Evolutionary conservation across 2,797 vertebrate species (phyloP).

Genomic region (Argyrosomus regius): DNA sequence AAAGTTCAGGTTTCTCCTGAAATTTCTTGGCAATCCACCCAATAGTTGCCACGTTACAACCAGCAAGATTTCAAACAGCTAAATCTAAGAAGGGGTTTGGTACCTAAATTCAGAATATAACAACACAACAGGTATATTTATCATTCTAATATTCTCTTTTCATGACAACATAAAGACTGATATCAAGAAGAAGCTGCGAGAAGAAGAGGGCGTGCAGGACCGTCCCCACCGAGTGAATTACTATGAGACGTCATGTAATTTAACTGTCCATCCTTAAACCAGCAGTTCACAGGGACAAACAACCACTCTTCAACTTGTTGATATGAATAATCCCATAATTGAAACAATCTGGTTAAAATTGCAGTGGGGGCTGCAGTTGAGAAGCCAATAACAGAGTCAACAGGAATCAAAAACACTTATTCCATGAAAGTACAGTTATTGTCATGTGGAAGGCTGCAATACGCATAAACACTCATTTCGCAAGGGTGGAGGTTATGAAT

Average conservation of each 20-base stretch:
- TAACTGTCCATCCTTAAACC: slow-evolving; percentile 65
- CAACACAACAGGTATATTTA: not conserved
- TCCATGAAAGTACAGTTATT: slow-evolving; percentile 82
- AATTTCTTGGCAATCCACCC: not conserved
- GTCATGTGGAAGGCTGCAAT: slow-evolving; percentile 70
- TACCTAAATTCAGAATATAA: not conserved
- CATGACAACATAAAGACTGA: not conserved
- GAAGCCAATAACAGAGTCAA: slow-evolving; percentile 78
- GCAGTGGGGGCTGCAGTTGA: slow-evolving; percentile 66
- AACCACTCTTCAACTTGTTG: slow-evolving; percentile 74
- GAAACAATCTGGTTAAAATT: slow-evolving; percentile 79
- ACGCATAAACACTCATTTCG: slow-evolving; percentile 83
- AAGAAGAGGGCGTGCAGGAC: slow-evolving; percentile 7
- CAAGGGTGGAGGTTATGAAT: slow-evolving; percentile 68
- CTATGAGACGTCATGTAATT: slow-evolving; percentile 57
- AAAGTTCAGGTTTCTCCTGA: not conserved
- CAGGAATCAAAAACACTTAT: slow-evolving; percentile 82
- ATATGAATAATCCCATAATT: slow-evolving; percentile 84
- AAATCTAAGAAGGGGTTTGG: not conserved
- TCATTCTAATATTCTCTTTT: not conserved
- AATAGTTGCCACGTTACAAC: not conserved
- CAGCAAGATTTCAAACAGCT: not conserved
- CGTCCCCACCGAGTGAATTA: slow-evolving; percentile 23
- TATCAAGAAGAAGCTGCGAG: not conserved
- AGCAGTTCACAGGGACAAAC: slow-evolving; percentile 57